A percentile compares a stretch with the other conserved stretches of the same genome.
These are phyloP conservation scores for Hirundichthys speculiger DNA, from an alignment of 2,113 vertebrate species.

Conservation along the genomic window DNA sequence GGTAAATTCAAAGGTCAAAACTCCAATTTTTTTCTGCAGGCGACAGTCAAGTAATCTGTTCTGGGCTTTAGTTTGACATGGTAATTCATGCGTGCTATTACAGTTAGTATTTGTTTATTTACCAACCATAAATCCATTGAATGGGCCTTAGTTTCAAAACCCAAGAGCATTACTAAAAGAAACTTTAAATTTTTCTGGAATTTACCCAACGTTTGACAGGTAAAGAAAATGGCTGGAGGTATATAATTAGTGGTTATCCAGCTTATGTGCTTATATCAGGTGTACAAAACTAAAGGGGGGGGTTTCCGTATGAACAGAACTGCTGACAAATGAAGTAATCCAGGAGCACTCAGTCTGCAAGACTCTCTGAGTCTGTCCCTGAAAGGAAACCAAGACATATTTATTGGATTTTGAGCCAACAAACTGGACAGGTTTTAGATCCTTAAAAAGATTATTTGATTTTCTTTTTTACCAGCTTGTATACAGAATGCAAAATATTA, in stretches of 20 bases:
- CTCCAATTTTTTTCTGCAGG: background rate
- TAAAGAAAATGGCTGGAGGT: background rate
- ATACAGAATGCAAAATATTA: too few species aligned
- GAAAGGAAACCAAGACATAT: background rate
- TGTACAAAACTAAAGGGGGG: slow-evolving; percentile 6
- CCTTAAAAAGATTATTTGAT: too few species aligned
- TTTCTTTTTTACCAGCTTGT: too few species aligned
- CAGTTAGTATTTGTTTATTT: slow-evolving; percentile 13
- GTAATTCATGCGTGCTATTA: slow-evolving; percentile 2
- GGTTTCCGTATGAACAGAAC: background rate
- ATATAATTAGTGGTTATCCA: background rate
- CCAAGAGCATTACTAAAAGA: slow-evolving; percentile 1
- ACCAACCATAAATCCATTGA: background rate
- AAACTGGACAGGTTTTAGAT: too few species aligned
- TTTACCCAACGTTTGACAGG: slow-evolving; percentile 7
- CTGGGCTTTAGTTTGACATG: slow-evolving; percentile 1
- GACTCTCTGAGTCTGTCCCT: too few species aligned
- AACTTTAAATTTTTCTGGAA: slow-evolving; percentile 5
- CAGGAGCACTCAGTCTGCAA: background rate
- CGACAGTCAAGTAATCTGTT: background rate
- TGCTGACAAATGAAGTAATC: too few species aligned
- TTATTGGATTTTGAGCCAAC: background rate
- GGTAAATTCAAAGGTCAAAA: background rate
- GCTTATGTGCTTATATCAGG: slow-evolving; percentile 1
- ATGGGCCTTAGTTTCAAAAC: background rate